phyloP scores from a whole-genome alignment of 2,797 vertebrate species.

The Fistularia tabacaria region DNA sequence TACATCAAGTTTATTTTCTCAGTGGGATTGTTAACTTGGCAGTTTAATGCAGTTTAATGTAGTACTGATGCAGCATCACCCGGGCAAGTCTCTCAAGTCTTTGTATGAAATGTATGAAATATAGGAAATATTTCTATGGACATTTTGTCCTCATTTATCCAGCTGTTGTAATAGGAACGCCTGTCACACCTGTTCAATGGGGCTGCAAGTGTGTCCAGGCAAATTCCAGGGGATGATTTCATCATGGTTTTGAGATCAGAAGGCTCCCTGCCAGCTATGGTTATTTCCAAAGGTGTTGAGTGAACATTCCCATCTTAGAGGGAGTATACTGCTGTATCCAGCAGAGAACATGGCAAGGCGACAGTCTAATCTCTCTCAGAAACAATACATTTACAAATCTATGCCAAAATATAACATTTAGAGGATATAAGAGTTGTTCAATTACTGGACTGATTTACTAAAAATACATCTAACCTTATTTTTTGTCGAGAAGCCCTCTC shows the following conservation, averaged over 20 bases:
- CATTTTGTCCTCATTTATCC: constrained; percentile 24
- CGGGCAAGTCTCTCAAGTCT: constrained; percentile 3
- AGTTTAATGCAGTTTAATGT: constrained; percentile 26
- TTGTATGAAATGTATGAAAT: constrained; percentile 34
- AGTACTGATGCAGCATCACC: constrained; percentile 12
- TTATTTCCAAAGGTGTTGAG: constrained; percentile 41
- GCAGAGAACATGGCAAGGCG: constrained; percentile 12
- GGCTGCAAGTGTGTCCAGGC: constrained; percentile 27
- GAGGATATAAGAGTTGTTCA: not conserved
- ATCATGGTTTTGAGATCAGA: constrained; percentile 25
- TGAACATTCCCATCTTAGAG: constrained; percentile 36
- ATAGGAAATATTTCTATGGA: constrained; percentile 12
- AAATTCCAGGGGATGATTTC: constrained; percentile 23
- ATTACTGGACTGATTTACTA: not conserved
- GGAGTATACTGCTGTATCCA: constrained; percentile 25
- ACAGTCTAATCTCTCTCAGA: not conserved
- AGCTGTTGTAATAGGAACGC: constrained; percentile 25
- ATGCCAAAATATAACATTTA: not conserved
- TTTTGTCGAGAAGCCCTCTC: not conserved
- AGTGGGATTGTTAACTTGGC: constrained; percentile 24
- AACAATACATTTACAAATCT: constrained; percentile 27
- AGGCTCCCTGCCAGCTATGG: constrained; percentile 9
- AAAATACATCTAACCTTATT: not conserved
- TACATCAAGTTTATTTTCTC: constrained; percentile 30
- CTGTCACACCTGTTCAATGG: constrained; percentile 40